phyloP scores from a whole-genome alignment of 2,797 vertebrate genomes.

The Australoheros facetus region DNA sequence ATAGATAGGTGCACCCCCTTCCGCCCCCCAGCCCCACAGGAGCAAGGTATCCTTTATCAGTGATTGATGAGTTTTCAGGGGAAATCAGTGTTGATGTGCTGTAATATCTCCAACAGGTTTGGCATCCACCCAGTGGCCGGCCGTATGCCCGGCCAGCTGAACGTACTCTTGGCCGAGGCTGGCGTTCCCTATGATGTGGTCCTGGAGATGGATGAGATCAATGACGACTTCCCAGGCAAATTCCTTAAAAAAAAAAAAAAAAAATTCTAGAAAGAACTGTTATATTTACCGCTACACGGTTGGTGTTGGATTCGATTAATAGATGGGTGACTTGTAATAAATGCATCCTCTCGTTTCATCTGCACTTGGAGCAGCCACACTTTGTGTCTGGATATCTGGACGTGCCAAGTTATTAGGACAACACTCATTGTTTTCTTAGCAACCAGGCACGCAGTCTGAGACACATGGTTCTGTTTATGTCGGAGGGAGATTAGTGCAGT shows the following conservation, averaged over 20 bases:
- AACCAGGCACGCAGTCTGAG: constrained; percentile 50
- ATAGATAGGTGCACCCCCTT: too few relatives aligned
- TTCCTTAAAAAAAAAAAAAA: neutral
- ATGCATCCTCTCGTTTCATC: constrained; percentile 37
- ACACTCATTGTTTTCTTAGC: constrained; percentile 67
- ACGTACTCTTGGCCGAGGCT: constrained; percentile 84
- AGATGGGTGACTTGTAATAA: constrained; percentile 34
- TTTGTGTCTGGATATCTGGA: constrained; percentile 61
- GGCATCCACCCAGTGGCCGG: constrained; percentile 87
- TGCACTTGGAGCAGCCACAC: constrained; percentile 41
- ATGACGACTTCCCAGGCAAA: constrained; percentile 85
- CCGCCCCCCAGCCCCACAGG: too few relatives aligned
- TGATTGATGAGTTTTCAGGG: neutral
- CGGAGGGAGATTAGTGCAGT: constrained; percentile 51
- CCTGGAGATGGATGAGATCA: constrained; percentile 89
- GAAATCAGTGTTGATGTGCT: neutral
- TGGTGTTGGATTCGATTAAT: constrained; percentile 6
- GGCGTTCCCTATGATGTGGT: constrained; percentile 86
- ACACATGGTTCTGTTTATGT: constrained; percentile 77
- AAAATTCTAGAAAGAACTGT: neutral
- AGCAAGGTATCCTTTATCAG: neutral
- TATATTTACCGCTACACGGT: neutral
- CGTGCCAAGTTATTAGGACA: constrained; percentile 63
- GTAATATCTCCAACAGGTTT: constrained; percentile 72
- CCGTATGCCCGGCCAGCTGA: constrained; percentile 85